Evolutionary conservation across 2,797 vertebrate genomes (phyloP).

Genomic region (Acestrorhynchus altus): DNA sequence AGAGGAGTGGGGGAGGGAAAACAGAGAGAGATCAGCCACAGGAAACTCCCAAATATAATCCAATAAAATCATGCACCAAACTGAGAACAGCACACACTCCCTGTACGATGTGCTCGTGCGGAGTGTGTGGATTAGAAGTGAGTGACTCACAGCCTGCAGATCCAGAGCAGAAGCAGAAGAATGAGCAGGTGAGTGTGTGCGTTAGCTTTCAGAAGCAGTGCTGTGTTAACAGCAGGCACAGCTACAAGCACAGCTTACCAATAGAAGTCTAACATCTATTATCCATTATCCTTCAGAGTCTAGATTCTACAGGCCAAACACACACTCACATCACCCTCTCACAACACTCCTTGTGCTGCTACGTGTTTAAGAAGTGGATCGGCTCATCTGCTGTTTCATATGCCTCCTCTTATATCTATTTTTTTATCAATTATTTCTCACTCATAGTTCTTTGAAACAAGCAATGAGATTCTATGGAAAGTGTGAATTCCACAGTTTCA

Average conservation of each 20-base stretch:
- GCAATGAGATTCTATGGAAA: neutral
- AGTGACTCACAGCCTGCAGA: slow-evolving; percentile 4
- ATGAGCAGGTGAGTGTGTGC: neutral
- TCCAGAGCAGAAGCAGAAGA: neutral
- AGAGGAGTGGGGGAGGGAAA: neutral
- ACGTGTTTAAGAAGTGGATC: neutral
- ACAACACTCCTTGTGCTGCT: neutral
- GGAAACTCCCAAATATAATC: slow-evolving; percentile 30
- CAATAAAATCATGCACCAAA: slow-evolving; percentile 27
- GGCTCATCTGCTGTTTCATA: neutral
- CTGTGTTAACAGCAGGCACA: neutral
- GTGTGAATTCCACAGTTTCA: neutral
- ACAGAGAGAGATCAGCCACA: neutral
- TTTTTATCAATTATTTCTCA: neutral
- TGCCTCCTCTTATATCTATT: neutral
- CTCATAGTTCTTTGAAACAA: neutral
- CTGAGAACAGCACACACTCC: neutral
- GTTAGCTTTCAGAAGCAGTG: neutral
- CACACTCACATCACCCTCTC: neutral
- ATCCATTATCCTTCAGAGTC: neutral
- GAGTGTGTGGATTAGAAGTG: slow-evolving; percentile 1
- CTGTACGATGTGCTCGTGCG: neutral
- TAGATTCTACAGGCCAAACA: neutral
- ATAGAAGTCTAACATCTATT: neutral
- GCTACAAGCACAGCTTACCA: neutral